These are phyloP conservation scores for Chanos chanos DNA, from an alignment of 2,797 vertebrate species.

Conservation along the genomic window DNA sequence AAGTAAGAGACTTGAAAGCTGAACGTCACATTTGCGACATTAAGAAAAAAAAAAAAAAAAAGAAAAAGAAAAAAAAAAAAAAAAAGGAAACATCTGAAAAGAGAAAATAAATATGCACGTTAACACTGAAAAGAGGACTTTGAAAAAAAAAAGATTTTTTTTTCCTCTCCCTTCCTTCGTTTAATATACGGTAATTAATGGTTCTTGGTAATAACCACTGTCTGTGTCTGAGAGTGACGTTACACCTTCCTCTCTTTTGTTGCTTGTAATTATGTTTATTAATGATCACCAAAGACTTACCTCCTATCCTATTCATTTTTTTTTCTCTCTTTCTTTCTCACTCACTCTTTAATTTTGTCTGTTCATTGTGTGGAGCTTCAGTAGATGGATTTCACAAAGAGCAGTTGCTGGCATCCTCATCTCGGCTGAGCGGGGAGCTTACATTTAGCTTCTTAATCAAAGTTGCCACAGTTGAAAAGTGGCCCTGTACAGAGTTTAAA, in stretches of 20 bases:
- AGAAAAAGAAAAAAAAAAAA: background rate
- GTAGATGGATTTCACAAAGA: conserved; percentile 43
- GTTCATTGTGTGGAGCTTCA: conserved; percentile 38
- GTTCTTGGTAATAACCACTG: conserved; percentile 51
- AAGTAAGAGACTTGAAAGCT: conserved; percentile 7
- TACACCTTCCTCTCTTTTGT: conserved; percentile 57
- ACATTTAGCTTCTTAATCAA: conserved; percentile 33
- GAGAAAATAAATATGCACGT: background rate
- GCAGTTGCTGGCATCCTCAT: conserved; percentile 12
- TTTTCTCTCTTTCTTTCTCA: conserved; percentile 47
- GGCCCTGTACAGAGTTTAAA: conserved; percentile 28
- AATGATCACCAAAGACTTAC: conserved; percentile 55
- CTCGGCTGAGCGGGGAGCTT: conserved; percentile 39
- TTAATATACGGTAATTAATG: conserved; percentile 65
- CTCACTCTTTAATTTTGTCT: conserved; percentile 65
- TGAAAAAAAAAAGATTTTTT: conserved; percentile 21
- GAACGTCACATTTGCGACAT: conserved; percentile 12
- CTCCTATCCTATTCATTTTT: conserved; percentile 51
- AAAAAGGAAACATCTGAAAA: background rate
- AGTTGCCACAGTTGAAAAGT: conserved; percentile 50
- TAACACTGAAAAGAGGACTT: conserved; percentile 8
- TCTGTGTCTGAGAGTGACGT: conserved; percentile 52
- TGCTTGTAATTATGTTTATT: conserved; percentile 68
- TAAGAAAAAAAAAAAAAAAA: background rate
- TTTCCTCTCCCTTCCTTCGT: conserved; percentile 34